Percentiles rank a stretch among this genome's conserved stretches.
Conservation (phyloP, 1,140 invertebrate species). For the Littorina saxatilis region DNA sequence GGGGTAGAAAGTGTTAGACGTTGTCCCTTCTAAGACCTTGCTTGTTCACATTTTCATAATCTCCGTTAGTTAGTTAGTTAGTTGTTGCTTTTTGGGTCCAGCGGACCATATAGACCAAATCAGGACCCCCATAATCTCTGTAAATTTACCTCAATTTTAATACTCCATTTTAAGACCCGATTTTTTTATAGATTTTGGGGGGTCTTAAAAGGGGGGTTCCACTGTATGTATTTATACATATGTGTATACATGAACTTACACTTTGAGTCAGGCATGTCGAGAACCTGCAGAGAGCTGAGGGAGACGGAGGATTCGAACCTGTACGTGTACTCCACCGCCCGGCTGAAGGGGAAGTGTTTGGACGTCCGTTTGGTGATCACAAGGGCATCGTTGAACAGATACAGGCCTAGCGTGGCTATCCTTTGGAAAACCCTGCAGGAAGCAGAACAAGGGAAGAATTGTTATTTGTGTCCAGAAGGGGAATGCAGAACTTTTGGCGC, state of each 20-base stretch:
- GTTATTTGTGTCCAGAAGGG: too few relatives aligned
- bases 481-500: too few relatives aligned
- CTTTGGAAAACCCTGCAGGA: slow-evolving; percentile 62
- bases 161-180: background rate
- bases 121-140: background rate
- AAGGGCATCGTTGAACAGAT: slow-evolving; percentile 69
- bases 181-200: too few relatives aligned
- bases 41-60: too few relatives aligned
- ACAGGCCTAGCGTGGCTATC: slow-evolving; percentile 64
- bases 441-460: too few relatives aligned
- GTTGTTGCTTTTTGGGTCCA: too few relatives aligned
- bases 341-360: slow-evolving; percentile 65
- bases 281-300: slow-evolving; percentile 54
- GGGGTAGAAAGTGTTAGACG: too few relatives aligned
- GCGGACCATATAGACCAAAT: background rate
- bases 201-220: too few relatives aligned
- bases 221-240: background rate
- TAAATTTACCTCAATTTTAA: background rate
- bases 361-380: slow-evolving; percentile 63
- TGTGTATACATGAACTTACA: slow-evolving; percentile 57
- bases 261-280: slow-evolving; percentile 69
- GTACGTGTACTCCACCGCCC: slow-evolving; percentile 62
- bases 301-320: slow-evolving; percentile 60
- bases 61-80: too few relatives aligned
- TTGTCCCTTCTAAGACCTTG: too few relatives aligned